phyloP scores from a whole-genome alignment of 2,797 vertebrate genomes.

The Xerus rutilus region DNA sequence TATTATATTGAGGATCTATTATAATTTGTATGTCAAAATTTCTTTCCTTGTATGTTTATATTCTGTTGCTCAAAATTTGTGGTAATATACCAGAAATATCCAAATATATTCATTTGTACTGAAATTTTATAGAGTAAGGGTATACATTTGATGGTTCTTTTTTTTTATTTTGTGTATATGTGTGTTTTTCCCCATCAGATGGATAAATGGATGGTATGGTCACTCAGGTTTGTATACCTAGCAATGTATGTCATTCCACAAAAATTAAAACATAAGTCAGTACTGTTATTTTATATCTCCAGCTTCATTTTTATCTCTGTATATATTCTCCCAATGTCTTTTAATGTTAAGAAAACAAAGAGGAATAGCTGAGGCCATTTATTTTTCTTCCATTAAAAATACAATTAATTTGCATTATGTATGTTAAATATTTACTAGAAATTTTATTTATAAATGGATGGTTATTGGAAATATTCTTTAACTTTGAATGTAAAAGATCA shows the following conservation, averaged over 20 bases:
- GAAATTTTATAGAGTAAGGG: background rate
- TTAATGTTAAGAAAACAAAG: background rate
- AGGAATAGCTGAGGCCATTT: background rate
- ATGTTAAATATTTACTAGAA: background rate
- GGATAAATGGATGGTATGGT: background rate
- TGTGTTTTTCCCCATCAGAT: background rate
- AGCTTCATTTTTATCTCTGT: background rate
- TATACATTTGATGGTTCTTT: background rate
- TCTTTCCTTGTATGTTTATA: background rate
- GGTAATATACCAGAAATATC: background rate
- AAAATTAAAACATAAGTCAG: background rate
- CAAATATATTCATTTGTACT: background rate
- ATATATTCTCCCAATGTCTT: background rate
- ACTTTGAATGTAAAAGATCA: background rate
- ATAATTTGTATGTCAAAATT: background rate
- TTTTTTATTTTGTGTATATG: background rate
- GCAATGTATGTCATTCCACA: background rate
- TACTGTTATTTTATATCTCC: background rate
- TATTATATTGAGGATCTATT: background rate
- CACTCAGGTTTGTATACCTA: background rate
- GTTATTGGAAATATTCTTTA: background rate
- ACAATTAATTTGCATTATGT: background rate
- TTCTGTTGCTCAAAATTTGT: background rate
- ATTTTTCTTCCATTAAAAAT: background rate
- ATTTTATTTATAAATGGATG: background rate